phyloP scores from a whole-genome alignment of 2,888 invertebrate genomes.

The Polyploca ridens region DNA sequence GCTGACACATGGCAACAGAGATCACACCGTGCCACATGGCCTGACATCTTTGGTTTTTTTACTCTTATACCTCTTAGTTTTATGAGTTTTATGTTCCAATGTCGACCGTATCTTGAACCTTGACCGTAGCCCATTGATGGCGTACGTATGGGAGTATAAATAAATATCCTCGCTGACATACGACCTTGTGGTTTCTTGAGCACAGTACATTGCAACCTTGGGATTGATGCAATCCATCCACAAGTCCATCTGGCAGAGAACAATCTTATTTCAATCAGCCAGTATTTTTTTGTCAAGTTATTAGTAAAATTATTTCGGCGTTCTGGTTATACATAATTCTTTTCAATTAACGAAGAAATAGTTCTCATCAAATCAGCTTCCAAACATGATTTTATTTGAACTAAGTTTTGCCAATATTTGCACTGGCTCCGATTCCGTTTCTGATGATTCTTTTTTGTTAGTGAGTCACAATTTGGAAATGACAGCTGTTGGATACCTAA shows the following conservation, averaged over 20 bases:
- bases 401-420: not conserved
- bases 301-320: too few species aligned
- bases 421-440: not conserved
- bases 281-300: too few species aligned
- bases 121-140: slow-evolving; percentile 1
- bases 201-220: not conserved
- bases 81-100: slow-evolving; percentile 16
- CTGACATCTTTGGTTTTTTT: slow-evolving; percentile 23
- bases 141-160: slow-evolving; percentile 1
- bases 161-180: not conserved
- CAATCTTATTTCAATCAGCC: not conserved
- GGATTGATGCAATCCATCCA: not conserved
- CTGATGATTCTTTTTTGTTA: not conserved
- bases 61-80: slow-evolving; percentile 26
- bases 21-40: slow-evolving; percentile 52
- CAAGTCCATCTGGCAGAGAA: not conserved
- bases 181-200: not conserved
- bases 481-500: slow-evolving; percentile 22
- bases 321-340: too few species aligned
- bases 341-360: too few species aligned
- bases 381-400: not conserved
- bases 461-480: slow-evolving; percentile 27
- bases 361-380: not conserved
- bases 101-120: slow-evolving; percentile 15
- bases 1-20: slow-evolving; percentile 66